A percentile compares a stretch with the other conserved stretches of the same genome.
phyloP scores from a whole-genome alignment of 2,113 vertebrate genomes.

The Genyomyrus donnyi region DNA sequence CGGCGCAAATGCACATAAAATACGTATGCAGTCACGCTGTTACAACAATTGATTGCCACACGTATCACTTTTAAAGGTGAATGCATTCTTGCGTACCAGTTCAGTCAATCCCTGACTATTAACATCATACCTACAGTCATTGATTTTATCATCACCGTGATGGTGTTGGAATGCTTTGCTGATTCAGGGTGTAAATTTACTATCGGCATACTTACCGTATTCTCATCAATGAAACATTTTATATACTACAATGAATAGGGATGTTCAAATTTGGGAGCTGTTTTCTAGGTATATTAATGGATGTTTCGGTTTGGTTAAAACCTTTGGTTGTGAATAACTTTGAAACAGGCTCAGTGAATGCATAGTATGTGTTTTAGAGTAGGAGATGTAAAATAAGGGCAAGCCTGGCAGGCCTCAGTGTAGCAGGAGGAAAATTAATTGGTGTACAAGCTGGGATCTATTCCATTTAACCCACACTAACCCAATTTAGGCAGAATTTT shows the following conservation, averaged over 20 bases:
- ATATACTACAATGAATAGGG: neutral
- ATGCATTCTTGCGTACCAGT: no score
- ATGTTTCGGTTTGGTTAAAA: neutral
- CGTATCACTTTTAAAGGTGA: no score
- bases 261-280: neutral
- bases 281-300: neutral
- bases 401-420: neutral
- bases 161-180: neutral
- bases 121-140: neutral
- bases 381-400: neutral
- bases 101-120: neutral
- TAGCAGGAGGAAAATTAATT: neutral
- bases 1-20: no score
- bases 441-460: neutral
- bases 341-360: neutral
- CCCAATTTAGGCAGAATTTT: slow-evolving; percentile 8
- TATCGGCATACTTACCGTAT: neutral
- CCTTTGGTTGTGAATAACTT: neutral
- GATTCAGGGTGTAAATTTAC: neutral
- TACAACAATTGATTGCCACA: no score
- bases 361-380: neutral
- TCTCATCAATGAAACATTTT: neutral
- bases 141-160: neutral
- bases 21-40: no score
- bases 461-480: slow-evolving; percentile 6